These are phyloP conservation scores for Ambastaia sidthimunki DNA, from an alignment of 2,797 vertebrate species.

Conservation along the genomic window DNA sequence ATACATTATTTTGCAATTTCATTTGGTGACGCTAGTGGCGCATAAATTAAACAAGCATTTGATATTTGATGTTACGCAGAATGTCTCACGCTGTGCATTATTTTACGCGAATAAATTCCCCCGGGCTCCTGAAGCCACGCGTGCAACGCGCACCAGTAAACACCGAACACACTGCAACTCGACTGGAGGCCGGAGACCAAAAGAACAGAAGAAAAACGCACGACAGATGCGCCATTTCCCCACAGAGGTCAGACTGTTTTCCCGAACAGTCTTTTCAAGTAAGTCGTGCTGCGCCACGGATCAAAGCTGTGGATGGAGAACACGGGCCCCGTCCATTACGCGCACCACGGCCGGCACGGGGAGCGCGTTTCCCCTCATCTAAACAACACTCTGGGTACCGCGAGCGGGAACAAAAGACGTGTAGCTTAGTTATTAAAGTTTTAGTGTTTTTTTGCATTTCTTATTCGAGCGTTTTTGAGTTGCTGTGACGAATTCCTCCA, in stretches of 20 bases:
- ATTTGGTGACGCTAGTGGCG: too few species aligned
- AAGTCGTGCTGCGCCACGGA: conserved; percentile 75
- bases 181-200: conserved; percentile 10
- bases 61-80: background rate
- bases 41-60: too few species aligned
- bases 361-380: conserved; percentile 76
- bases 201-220: conserved; percentile 5
- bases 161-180: conserved; percentile 56
- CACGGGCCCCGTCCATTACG: conserved; percentile 84
- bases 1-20: too few species aligned
- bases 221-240: conserved; percentile 46
- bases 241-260: conserved; percentile 57
- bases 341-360: conserved; percentile 79
- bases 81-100: conserved; percentile 41
- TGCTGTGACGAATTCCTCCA: conserved; percentile 80
- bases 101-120: conserved; percentile 68
- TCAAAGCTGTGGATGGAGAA: conserved; percentile 80
- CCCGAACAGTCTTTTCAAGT: conserved; percentile 56
- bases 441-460: conserved; percentile 78
- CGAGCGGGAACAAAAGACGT: conserved; percentile 84
- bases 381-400: conserved; percentile 86
- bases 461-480: conserved; percentile 62
- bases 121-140: conserved; percentile 41
- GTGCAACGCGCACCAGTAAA: conserved; percentile 63
- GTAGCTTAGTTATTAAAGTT: conserved; percentile 91